Evolutionary conservation across 2,797 vertebrate genomes (phyloP).

Genomic region (Phyllotis vaccarum): DNA sequence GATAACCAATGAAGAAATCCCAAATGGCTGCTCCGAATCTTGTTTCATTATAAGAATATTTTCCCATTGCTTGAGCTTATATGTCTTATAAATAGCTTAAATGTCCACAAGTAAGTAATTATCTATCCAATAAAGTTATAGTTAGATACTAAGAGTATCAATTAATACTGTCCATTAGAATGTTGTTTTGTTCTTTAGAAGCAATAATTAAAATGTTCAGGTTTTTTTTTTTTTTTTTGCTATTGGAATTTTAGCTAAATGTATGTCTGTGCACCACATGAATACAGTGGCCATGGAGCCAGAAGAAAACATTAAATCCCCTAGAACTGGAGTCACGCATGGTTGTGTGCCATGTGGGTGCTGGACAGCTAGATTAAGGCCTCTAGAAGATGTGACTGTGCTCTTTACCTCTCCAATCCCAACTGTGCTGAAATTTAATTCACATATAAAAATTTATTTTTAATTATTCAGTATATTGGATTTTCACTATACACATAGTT

Average conservation of each 20-base stretch:
- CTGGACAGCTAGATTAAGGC: not conserved
- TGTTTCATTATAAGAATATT: not conserved
- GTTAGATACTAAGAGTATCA: slow-evolving; percentile 1
- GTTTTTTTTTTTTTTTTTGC: not conserved
- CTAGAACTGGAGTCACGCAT: not conserved
- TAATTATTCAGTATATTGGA: not conserved
- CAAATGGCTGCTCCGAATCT: slow-evolving; percentile 35
- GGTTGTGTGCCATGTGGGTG: not conserved
- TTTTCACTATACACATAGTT: not conserved
- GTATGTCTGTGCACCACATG: not conserved
- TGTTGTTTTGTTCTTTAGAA: slow-evolving; percentile 10
- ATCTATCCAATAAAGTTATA: not conserved
- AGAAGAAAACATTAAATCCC: not conserved
- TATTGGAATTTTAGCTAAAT: not conserved
- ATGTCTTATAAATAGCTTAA: slow-evolving; percentile 16
- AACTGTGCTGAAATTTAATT: slow-evolving; percentile 28
- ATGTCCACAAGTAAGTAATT: not conserved
- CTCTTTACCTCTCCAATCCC: not conserved
- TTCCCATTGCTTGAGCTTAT: not conserved
- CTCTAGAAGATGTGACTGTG: not conserved
- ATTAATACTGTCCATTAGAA: not conserved
- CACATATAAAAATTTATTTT: not conserved
- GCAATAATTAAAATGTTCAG: not conserved
- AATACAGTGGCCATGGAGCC: not conserved
- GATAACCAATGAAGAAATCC: not conserved